Evolutionary conservation across 2,888 invertebrate species (phyloP).

Genomic region (Cremastobaeus sp.): DNA sequence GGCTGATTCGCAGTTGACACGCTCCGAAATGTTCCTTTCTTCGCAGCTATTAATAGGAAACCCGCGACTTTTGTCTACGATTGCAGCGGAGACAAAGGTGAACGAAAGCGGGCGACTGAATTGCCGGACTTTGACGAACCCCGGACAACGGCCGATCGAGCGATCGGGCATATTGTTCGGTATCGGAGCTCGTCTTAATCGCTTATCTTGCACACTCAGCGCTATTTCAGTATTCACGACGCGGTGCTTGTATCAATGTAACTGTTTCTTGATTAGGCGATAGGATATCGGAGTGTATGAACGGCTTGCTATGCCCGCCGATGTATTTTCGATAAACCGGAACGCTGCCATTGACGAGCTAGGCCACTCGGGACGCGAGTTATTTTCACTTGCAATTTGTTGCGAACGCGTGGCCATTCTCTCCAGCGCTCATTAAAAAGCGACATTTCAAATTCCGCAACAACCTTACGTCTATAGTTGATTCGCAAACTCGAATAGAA

Average conservation of each 20-base stretch:
- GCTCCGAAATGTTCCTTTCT: too few relatives aligned
- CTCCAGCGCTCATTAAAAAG: slow-evolving; percentile 37
- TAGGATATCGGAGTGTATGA: slow-evolving; percentile 16
- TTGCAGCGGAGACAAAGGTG: too few relatives aligned
- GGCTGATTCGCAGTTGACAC: too few relatives aligned
- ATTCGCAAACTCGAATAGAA: not conserved
- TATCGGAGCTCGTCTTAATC: slow-evolving; percentile 4
- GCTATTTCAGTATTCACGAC: slow-evolving; percentile 20
- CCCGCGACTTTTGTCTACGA: too few relatives aligned
- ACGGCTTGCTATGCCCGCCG: not conserved
- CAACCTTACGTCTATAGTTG: slow-evolving; percentile 33
- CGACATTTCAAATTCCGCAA: slow-evolving; percentile 27
- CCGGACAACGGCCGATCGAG: not conserved
- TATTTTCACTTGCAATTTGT: slow-evolving; percentile 34
- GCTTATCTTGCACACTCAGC: slow-evolving; percentile 21
- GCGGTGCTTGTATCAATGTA: slow-evolving; percentile 27
- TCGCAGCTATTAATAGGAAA: too few relatives aligned
- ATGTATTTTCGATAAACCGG: slow-evolving; percentile 27
- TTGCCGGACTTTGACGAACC: too few relatives aligned
- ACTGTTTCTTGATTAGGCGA: slow-evolving; percentile 29
- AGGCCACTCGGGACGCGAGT: slow-evolving; percentile 2
- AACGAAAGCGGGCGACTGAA: not conserved
- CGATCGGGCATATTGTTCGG: not conserved
- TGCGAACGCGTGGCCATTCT: slow-evolving; percentile 31
- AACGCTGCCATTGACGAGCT: slow-evolving; percentile 4